These are phyloP conservation scores for Tauraco hartlaubi DNA, from an alignment of 2,797 vertebrate species.

Conservation along the genomic window DNA sequence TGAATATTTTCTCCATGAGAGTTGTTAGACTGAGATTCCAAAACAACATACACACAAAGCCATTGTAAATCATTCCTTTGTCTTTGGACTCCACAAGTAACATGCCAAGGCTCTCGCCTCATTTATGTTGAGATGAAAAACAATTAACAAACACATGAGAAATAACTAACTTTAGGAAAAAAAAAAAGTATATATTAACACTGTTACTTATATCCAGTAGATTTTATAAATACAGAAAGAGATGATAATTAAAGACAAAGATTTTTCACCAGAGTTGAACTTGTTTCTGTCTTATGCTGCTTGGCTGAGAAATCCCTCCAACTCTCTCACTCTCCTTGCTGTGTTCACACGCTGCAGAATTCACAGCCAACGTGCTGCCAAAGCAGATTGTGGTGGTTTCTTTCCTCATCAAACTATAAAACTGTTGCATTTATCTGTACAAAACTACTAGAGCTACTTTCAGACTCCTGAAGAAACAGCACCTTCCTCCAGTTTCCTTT, in stretches of 20 bases:
- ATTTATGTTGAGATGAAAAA: not conserved
- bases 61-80: not conserved
- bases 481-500: not conserved
- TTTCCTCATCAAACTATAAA: slow-evolving; percentile 26
- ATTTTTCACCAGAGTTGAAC: not conserved
- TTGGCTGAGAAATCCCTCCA: slow-evolving; percentile 50
- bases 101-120: not conserved
- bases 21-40: not conserved
- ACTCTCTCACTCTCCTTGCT: not conserved
- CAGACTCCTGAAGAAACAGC: not conserved
- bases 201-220: not conserved
- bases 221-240: not conserved
- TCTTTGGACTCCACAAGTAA: not conserved
- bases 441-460: slow-evolving; percentile 36
- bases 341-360: slow-evolving; percentile 48
- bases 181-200: not conserved
- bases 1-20: slow-evolving; percentile 5
- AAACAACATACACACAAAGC: not conserved
- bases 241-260: not conserved
- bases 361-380: slow-evolving; percentile 28
- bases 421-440: slow-evolving; percentile 20
- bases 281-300: slow-evolving; percentile 25
- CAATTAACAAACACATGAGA: not conserved
- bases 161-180: not conserved
- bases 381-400: slow-evolving; percentile 51